Conservation (phyloP, 2,888 invertebrate species). For the Tortricodes alternella region DNA sequence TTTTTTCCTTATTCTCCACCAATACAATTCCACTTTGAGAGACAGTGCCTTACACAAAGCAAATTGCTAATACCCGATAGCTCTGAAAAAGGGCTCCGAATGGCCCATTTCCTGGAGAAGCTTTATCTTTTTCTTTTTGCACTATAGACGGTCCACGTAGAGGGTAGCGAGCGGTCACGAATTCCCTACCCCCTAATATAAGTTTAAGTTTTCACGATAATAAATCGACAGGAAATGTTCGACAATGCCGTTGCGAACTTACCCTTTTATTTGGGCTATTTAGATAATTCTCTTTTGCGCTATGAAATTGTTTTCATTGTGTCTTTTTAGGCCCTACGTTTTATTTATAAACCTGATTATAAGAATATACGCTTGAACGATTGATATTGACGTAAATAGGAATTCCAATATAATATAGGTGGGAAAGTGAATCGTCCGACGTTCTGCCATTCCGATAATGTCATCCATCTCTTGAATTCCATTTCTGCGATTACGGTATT, state of each 20-base stretch:
- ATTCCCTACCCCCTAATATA: slow-evolving; percentile 48
- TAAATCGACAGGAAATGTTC: slow-evolving; percentile 29
- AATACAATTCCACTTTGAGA: slow-evolving; percentile 56
- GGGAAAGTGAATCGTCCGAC: neutral
- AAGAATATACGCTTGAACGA: neutral
- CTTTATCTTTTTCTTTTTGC: slow-evolving; percentile 64
- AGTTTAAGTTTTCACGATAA: slow-evolving; percentile 46
- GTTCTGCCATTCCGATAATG: slow-evolving; percentile 8
- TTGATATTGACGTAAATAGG: neutral
- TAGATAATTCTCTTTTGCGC: neutral
- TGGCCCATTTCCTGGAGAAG: slow-evolving; percentile 68
- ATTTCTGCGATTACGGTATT: slow-evolving; percentile 19
- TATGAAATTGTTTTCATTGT: neutral
- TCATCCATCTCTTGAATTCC: slow-evolving; percentile 15
- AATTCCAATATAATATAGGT: neutral
- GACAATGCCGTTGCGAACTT: neutral
- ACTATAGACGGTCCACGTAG: slow-evolving; percentile 35
- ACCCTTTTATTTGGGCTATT: neutral
- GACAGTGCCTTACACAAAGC: slow-evolving; percentile 65
- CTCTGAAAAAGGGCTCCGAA: slow-evolving; percentile 64
- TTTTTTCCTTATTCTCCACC: slow-evolving; percentile 56
- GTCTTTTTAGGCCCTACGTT: neutral
- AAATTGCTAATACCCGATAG: slow-evolving; percentile 74
- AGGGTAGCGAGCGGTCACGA: slow-evolving; percentile 46
- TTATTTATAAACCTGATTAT: neutral